Evolutionary conservation across 1,140 invertebrate species (phyloP), one percentile per base, ranked within the genome.

Genomic region (Drosophila mojavensis): DNA sequence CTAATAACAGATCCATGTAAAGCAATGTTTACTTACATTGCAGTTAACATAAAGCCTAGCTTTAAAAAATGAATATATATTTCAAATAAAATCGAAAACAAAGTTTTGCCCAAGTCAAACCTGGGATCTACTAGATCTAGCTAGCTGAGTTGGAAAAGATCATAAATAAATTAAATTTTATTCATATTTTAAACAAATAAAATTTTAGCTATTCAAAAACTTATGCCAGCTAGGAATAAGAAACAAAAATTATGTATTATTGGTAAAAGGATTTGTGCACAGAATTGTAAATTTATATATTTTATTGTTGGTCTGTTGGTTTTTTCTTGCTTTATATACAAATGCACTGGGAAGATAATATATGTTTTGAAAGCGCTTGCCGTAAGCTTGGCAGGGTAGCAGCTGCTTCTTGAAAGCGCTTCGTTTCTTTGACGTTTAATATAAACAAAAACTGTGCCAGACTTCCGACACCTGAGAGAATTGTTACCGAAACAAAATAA

Each of bases 201-300:
- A 39, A 39, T 11, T 11, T 39, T 10, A 39, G 36, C 43, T 47
- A 26, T 33, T 30, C 11, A 20, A 48, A 60, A 17, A 5, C 20
- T 26, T 59, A 7, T 30, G 26, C 33, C 50, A 10, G 9, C 45
- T 39, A 20, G 36, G 39, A 56, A 13, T 17, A 36, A 59, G 58
- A 36, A 54, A 7, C 20, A 59, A 28, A 47, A 47, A 7, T 17
- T 15, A 15, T 47, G 5, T 47, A 47, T 15, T 51, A 47, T 39
- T 39, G 1, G 33, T 26, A 36, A 43, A 43, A 47, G 17, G 15
- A 10, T 5, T 51, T 47, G 80, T 83, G 81, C 81, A 71, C 47
- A 68, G 45, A 84, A 83, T 83, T 43, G 30, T 6, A 61, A 56
- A 56, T 65, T 75, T 66, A 1, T 11, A 45, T 59, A 13, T 55